Evolutionary conservation across 1,140 invertebrate genomes (phyloP).

Genomic region (Trypoxylus dichotomus): DNA sequence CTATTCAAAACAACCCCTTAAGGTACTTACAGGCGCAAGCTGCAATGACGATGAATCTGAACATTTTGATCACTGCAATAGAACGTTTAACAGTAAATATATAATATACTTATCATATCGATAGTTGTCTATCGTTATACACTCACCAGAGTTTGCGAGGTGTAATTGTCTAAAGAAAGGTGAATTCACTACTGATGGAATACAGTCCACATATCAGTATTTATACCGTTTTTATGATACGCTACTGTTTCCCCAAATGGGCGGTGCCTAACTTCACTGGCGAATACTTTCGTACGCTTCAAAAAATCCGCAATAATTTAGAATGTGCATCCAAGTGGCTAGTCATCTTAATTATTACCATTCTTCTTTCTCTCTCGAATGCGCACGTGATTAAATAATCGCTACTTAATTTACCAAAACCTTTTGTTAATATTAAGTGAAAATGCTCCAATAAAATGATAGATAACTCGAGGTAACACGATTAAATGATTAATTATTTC

Average conservation of each 20-base stretch:
- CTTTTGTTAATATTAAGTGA: background rate
- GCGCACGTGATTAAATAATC: slow-evolving; percentile 4
- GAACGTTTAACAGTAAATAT: background rate
- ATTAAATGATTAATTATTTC: background rate
- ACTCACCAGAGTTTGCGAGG: slow-evolving; percentile 20
- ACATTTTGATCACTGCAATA: slow-evolving; percentile 26
- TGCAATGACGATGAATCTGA: slow-evolving; percentile 22
- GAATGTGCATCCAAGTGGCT: slow-evolving; percentile 11
- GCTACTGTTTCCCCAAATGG: slow-evolving; percentile 16
- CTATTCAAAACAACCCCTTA: background rate
- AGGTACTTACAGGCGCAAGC: slow-evolving; percentile 28
- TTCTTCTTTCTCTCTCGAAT: background rate
- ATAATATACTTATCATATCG: background rate
- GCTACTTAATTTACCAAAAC: background rate
- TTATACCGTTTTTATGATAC: slow-evolving; percentile 21
- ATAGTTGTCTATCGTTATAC: background rate
- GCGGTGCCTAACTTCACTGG: slow-evolving; percentile 6
- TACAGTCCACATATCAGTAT: slow-evolving; percentile 8
- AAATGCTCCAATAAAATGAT: background rate
- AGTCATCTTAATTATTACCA: slow-evolving; percentile 1
- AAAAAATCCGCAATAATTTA: slow-evolving; percentile 21
- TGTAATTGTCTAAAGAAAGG: slow-evolving; percentile 22
- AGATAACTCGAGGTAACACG: background rate
- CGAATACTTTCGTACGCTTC: slow-evolving; percentile 5
- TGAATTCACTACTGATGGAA: slow-evolving; percentile 1